Evolutionary conservation across 2,888 invertebrate species (phyloP), one percentile per base, ranked within the genome.

Genomic region (Gisinianus flammeolus): DNA sequence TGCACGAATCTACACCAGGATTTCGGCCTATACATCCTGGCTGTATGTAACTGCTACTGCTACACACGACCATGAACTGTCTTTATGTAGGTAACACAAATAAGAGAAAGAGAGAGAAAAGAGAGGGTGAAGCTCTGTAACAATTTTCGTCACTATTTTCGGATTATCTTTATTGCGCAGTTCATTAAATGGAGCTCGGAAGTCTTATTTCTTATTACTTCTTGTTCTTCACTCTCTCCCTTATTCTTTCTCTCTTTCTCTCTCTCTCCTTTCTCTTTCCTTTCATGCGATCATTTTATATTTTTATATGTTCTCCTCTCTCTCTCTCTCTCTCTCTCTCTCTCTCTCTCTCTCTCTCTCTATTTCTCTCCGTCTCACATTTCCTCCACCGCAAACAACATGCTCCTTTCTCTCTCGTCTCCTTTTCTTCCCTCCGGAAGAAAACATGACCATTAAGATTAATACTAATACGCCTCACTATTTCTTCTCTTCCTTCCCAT

Each of bases 81-180:
- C 2, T 44, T 44, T 44, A 2, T 44, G 44, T 44, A 44, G 12
- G 44, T 44, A 6, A 1, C 19, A 44, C 2, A 44, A 4, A 6
- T 6, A 19, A 44, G 44, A 44, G 6, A 44, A 44, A 44, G 6
- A 6, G 44, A 44, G 44, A 44, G 19, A 24, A 28, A 5, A 26
- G 62, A 26, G 62, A 62, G 16, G 28, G 62, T 6, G 26, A n/a
- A 58, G 16, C 12, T 44, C 44, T 44, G 44, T 44, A 44, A 44
- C 62, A 62, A 62, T 62, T 62, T 62, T 62, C 62, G 22, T 62
- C 62, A 62, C 62, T 58, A 62, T 62, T 62, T 62, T 26, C 22
- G 28, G 62, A 62, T 62, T 62, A 62, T 62, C 62, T 62, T 24
- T 62, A 62, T 62, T 62, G 62, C 62, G 62, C 26, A 62, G 62